Percentiles rank a stretch among this genome's conserved stretches.
Conservation (phyloP, 64 coral and sea anemone species). For the Anthopleura sola region DNA sequence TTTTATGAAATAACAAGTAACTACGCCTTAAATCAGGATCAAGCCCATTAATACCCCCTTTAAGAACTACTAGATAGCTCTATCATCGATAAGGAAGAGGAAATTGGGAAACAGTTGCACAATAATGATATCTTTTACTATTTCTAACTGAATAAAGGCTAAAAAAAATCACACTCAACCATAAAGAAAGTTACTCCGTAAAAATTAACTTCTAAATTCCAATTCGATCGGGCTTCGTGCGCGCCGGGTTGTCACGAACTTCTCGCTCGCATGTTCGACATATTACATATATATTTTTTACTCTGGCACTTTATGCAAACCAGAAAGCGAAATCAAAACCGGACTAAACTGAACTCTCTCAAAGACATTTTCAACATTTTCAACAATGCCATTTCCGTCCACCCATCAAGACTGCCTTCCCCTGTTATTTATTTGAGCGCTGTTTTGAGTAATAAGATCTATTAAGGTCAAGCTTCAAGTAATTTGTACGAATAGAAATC, state of each 20-base stretch:
- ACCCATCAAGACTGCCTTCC: not conserved
- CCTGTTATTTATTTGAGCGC: not conserved
- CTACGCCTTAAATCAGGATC: not conserved
- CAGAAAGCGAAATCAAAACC: not conserved
- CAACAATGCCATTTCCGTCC: not conserved
- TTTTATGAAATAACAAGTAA: not conserved
- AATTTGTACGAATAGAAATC: conserved; percentile 7
- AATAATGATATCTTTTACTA: too few species aligned
- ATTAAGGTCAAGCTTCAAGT: not conserved
- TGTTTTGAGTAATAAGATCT: not conserved
- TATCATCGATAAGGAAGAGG: not conserved
- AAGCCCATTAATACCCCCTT: not conserved
- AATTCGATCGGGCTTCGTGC: too few species aligned
- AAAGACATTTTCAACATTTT: conserved; percentile 10
- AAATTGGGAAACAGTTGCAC: too few species aligned
- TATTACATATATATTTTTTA: too few species aligned
- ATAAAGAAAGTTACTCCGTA: too few species aligned
- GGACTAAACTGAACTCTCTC: not conserved
- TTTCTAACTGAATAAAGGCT: too few species aligned
- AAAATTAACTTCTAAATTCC: too few species aligned
- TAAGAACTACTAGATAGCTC: not conserved
- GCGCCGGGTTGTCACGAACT: too few species aligned
- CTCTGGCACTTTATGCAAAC: too few species aligned
- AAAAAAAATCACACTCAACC: too few species aligned
- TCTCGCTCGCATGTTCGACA: too few species aligned